Base-by-base conservation (phyloP, 2,797 vertebrate genomes). In the Pempheris klunzingeri region DNA sequence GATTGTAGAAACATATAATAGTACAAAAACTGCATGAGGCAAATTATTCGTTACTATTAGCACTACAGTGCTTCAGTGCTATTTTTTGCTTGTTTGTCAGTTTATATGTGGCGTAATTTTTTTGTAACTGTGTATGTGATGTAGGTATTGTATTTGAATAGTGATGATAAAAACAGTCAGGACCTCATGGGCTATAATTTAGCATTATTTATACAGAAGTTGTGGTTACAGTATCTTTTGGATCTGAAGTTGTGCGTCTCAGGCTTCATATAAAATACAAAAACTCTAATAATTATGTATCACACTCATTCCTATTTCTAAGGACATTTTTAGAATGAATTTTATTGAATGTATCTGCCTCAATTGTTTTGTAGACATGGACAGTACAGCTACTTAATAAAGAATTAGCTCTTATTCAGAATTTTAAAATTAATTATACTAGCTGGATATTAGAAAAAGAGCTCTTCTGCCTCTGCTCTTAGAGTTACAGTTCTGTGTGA, bases 401-500 rank as follows among this genome's bases (percentile, higher is more conserved):
- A 36, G 6, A 18, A 62, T 58, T 28, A 15, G 7, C 22, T 52
- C 3, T 60, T 59, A 64, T 4, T 47, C 4, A 55, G 36, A 38
- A 76, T 30, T 36, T n/a, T 32, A 26, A 60, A 68, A 80, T 52
- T 7, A 62, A 72, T 44, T 43, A 53, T 20, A 46, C 2, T 22
- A 10, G 4, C 17, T 44, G 5, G 47, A 54, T 44, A 76, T 65
- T 22, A 34, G 11, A 62, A 53, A 74, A 79, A 60, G 15, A 43
- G 17, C 18, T 44, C 9, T 22, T 44, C 5, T 67, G 12, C 44
- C 60, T 67, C 7, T 22, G 49, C n/a, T n/a, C n/a, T n/a, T n/a
- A n/a, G n/a, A 58, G 5, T 38, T 70, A 6, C 54, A 53, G 18
- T 65, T 63, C 68, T 65, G 18, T 54, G 22, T 49, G 32, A 77